Evolutionary conservation across 2,113 vertebrate genomes (phyloP).

Genomic region (Podarcis raffonei): DNA sequence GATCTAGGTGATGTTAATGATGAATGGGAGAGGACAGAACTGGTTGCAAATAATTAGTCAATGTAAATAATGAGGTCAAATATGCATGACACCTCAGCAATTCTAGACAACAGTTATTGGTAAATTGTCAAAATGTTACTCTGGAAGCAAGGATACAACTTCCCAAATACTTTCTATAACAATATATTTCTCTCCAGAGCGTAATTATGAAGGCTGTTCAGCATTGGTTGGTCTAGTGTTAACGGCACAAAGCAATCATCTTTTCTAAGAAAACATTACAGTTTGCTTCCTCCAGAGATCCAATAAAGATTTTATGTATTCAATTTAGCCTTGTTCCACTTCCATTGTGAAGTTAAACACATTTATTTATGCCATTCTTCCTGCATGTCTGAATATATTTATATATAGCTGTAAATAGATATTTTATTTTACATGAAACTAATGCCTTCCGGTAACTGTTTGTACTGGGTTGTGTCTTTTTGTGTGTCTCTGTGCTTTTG

Average conservation of each 20-base stretch:
- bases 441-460: conserved; percentile 50
- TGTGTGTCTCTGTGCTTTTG: neutral
- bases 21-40: neutral
- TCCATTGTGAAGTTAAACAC: conserved; percentile 33
- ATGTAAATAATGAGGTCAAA: conserved; percentile 27
- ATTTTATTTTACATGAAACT: conserved; percentile 60
- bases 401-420: conserved; percentile 60
- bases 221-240: conserved; percentile 40
- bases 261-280: conserved; percentile 53
- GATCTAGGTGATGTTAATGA: neutral
- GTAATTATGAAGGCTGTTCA: conserved; percentile 43
- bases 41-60: conserved; percentile 4
- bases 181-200: conserved; percentile 49
- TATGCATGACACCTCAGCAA: conserved; percentile 22
- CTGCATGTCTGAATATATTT: conserved; percentile 56
- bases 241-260: conserved; percentile 55
- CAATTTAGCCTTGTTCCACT: conserved; percentile 51
- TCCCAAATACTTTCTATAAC: conserved; percentile 64
- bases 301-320: conserved; percentile 56
- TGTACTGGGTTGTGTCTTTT: conserved; percentile 37
- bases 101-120: conserved; percentile 7
- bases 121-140: conserved; percentile 58
- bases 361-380: conserved; percentile 41
- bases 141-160: conserved; percentile 46
- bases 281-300: conserved; percentile 56